Conservation (phyloP, 2,113 vertebrate species). For the Verasper variegatus region DNA sequence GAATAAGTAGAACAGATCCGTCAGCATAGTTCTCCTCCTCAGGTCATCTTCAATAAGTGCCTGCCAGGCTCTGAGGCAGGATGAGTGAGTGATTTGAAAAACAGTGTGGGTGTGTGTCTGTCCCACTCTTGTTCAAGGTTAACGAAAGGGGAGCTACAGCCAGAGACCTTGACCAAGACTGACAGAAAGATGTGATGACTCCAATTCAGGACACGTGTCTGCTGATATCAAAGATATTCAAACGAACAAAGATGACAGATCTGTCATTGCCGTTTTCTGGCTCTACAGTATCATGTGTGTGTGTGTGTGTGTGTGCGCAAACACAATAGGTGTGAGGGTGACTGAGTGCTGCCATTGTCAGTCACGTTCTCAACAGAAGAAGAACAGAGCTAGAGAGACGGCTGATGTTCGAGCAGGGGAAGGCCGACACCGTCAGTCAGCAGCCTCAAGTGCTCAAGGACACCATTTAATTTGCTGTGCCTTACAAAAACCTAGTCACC, state of each 20-base stretch:
- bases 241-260: not conserved
- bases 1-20: not conserved
- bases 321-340: not conserved
- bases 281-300: not conserved
- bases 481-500: too few relatives aligned
- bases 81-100: not conserved
- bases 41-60: not conserved
- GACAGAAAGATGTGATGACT: too few relatives aligned
- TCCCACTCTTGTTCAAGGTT: not conserved
- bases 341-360: not conserved
- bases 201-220: too few relatives aligned
- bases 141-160: not conserved
- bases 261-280: not conserved
- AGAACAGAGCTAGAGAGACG: not conserved
- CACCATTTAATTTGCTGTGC: not conserved
- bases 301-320: not conserved
- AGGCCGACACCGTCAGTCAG: too few relatives aligned
- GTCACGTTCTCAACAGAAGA: conserved; percentile 2
- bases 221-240: not conserved
- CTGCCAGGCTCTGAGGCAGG: not conserved
- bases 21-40: conserved; percentile 3
- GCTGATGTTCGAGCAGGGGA: too few relatives aligned
- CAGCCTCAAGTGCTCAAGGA: not conserved
- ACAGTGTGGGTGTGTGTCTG: not conserved
- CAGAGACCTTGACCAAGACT: too few relatives aligned